Conservation (phyloP, 2,888 invertebrate genomes). For the Onthophagus sagittarius region DNA sequence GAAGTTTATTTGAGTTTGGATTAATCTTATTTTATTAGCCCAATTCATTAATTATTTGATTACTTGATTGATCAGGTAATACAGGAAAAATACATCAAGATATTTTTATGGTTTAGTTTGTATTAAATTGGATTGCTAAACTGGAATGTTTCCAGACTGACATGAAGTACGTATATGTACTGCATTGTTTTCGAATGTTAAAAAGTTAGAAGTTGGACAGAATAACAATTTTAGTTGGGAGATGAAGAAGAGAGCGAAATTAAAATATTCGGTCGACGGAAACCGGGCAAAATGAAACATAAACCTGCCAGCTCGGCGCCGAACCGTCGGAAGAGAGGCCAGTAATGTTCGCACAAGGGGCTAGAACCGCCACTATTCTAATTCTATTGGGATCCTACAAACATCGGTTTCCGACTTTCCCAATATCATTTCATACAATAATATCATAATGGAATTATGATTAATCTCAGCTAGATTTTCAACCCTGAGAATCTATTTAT, state of each 20-base stretch:
- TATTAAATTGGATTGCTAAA: no score
- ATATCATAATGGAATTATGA: constrained; percentile 13
- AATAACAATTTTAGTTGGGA: not conserved
- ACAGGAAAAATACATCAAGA: no score
- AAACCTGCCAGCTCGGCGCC: not conserved
- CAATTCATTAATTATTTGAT: no score
- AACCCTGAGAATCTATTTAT: no score
- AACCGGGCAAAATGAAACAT: not conserved
- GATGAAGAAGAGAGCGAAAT: not conserved
- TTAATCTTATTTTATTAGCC: no score
- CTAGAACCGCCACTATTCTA: constrained; percentile 16
- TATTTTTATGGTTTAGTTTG: no score
- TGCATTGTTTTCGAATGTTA: not conserved
- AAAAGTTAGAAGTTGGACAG: not conserved
- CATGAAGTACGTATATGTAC: no score
- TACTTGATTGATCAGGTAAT: no score
- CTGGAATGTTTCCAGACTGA: no score
- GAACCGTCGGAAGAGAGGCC: constrained; percentile 1
- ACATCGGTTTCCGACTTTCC: constrained; percentile 20
- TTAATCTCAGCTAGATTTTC: not conserved
- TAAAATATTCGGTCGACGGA: not conserved
- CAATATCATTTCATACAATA: constrained; percentile 26
- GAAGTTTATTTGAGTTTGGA: no score
- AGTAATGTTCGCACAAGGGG: not conserved
- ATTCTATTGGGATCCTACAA: constrained; percentile 24